phyloP scores from a whole-genome alignment of 1,140 invertebrate genomes.

The Mamestra configurata region DNA sequence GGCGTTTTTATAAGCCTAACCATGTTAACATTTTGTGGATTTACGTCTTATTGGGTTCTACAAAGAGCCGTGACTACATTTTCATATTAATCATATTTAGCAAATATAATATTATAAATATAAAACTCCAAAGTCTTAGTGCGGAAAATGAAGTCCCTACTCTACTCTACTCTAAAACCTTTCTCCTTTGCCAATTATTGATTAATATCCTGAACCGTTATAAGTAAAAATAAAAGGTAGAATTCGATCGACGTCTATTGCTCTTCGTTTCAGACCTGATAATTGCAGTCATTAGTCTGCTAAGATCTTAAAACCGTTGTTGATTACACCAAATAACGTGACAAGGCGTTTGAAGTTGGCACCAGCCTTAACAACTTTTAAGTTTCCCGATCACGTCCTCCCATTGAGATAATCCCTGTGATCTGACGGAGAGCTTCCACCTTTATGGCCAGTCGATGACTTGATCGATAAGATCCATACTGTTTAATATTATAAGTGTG shows the following conservation, averaged over 20 bases:
- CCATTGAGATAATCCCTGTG: slow-evolving; percentile 23
- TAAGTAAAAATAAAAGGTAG: too few species aligned
- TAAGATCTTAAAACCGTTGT: neutral
- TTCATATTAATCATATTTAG: too few species aligned
- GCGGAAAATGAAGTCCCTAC: too few species aligned
- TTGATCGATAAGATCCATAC: neutral
- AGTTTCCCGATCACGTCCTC: slow-evolving; percentile 33
- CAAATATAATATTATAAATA: too few species aligned
- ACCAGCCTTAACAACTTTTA: neutral
- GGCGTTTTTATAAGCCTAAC: slow-evolving; percentile 6
- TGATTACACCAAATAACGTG: neutral
- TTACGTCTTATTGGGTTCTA: neutral
- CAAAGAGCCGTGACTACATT: too few species aligned
- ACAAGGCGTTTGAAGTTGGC: neutral
- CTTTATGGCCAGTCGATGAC: neutral
- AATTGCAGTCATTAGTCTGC: neutral
- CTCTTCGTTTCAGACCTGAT: too few species aligned
- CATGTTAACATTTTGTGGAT: neutral
- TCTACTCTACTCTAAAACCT: too few species aligned
- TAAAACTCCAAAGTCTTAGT: too few species aligned
- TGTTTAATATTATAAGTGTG: too few species aligned
- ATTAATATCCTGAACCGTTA: too few species aligned
- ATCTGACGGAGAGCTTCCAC: slow-evolving; percentile 11
- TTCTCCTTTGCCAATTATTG: too few species aligned
- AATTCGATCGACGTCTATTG: too few species aligned